phyloP scores from a whole-genome alignment of 2,113 vertebrate genomes.

The Ammodytes marinus region DNA sequence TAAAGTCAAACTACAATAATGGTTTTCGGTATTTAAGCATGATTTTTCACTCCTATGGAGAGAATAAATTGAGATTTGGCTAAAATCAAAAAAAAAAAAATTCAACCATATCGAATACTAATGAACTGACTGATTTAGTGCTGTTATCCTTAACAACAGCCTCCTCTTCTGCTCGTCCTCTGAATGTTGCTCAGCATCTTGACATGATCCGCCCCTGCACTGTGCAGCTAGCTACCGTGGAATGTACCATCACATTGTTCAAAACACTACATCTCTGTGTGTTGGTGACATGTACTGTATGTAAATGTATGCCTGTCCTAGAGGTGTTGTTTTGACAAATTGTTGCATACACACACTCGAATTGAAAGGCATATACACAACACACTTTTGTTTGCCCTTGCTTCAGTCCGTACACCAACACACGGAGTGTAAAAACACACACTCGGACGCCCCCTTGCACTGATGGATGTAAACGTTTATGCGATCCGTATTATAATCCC shows the following conservation, averaged over 20 bases:
- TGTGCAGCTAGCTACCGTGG: neutral
- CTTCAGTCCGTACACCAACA: neutral
- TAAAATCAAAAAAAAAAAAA: too few species aligned
- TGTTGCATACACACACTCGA: neutral
- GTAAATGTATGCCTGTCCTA: neutral
- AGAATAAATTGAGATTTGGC: neutral
- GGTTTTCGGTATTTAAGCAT: neutral
- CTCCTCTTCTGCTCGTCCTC: slow-evolving; percentile 37
- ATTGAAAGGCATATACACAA: neutral
- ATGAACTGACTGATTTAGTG: neutral
- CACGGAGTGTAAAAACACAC: neutral
- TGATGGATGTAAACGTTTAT: slow-evolving; percentile 28
- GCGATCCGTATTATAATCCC: slow-evolving; percentile 45
- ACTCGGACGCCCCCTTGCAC: neutral
- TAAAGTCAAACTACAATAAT: slow-evolving; percentile 23
- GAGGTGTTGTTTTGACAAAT: neutral
- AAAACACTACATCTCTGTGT: slow-evolving; percentile 35
- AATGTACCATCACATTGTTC: slow-evolving; percentile 32
- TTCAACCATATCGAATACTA: too few species aligned
- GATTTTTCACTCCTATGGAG: neutral
- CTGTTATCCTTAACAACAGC: slow-evolving; percentile 22
- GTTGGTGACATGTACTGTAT: slow-evolving; percentile 6
- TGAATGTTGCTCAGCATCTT: slow-evolving; percentile 39
- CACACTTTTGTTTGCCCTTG: neutral
- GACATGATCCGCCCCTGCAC: slow-evolving; percentile 32